Evolutionary conservation across 2,113 vertebrate species (phyloP), one percentile per base, ranked within the genome.

Genomic region (Labrus mixtus): DNA sequence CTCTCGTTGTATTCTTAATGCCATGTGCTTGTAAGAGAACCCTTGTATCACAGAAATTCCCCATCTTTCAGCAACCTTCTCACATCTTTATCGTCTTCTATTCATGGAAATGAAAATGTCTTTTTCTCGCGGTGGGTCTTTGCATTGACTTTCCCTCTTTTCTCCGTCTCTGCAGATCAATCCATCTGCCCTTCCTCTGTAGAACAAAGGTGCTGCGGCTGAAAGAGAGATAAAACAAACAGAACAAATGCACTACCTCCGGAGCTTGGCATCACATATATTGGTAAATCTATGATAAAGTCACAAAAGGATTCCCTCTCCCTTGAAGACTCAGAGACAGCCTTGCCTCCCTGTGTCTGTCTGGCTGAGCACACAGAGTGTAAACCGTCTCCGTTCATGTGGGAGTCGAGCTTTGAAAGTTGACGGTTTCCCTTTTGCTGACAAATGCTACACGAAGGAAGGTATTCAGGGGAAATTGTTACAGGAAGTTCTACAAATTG

Each of bases 201-300:
- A 76, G 69, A 89, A 85, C 79, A 87, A 80, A 84, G 54, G 76
- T 15, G 37, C 46, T 0, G 8, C 36, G 5, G 41, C 53, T 79
- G 37, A 70, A 73, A 66, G 46, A 29, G 17, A 68, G 78, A 77
- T 79, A 68, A 83, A 83, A 85, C 75, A 87, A 83, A 79, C 73
- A 70, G 62, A 79, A 78, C 64, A 76, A 83, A 79, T 81, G 74
- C 12, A 1, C 57, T 79, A 73, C 79, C 76, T 78, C 82, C 33
- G 5, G 75, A 86, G 71, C 78, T 59, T 20, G 66, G 65, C 56
- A 10, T 73, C 85, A 79, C 66, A 58, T 61, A 45, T 81, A 74
- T 79, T 78, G 66, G 62, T 81, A 69, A 81, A 76, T 83, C 71
- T 77, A 67, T 77, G 79, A 87, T 84, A 79, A 79, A 85, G 60